Evolutionary conservation across 1,140 invertebrate genomes (phyloP), one percentile per base, ranked within the genome.

Genomic region (Tenebrio molitor): DNA sequence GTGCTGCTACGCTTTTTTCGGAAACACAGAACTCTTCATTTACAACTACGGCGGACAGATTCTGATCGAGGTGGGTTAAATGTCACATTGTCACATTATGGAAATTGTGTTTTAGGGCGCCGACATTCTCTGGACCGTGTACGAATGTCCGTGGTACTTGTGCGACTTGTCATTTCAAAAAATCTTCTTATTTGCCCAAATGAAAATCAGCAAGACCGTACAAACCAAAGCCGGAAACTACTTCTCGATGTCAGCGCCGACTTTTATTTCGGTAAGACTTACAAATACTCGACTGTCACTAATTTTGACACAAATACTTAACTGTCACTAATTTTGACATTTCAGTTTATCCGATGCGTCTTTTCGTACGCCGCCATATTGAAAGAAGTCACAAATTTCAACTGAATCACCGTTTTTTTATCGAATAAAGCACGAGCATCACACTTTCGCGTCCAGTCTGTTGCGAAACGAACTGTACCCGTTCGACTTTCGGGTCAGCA

Each of bases 91-190:
- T 16, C 2, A n/a, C n/a, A 21, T 50, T 19, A 50, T 23, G 16
- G 10, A 50, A 7, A 50, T 23, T 21, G 10, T 23, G 6, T 58
- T 58, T n/a, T 29, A 58, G 50, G 29, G 19, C 2, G 12, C 21
- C n/a, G 50, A 58, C 15, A 12, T 29, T 58, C 8, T 58, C 3
- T 58, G 50, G 50, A 58, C 10, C 29, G 25, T 58, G 12, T 58
- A 58, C 14, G 23, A 58, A 3, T 29, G 21, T 14, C 50, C 50
- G 2, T 58, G 50, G 50, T 58, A 58, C 29, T 29, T 58, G 2
- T 25, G 21, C 14, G 50, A 58, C 8, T 6, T 25, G 21, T 14
- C 10, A 14, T 58, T 33, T 58, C 21, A 58, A 29, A 58, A 58
- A 58, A 25, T 29, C n/a, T 14, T 58, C 2, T 14, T 58, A 12